Conservation (phyloP, 92 coral and sea anemone species). For the Palythoa grandiflora region DNA sequence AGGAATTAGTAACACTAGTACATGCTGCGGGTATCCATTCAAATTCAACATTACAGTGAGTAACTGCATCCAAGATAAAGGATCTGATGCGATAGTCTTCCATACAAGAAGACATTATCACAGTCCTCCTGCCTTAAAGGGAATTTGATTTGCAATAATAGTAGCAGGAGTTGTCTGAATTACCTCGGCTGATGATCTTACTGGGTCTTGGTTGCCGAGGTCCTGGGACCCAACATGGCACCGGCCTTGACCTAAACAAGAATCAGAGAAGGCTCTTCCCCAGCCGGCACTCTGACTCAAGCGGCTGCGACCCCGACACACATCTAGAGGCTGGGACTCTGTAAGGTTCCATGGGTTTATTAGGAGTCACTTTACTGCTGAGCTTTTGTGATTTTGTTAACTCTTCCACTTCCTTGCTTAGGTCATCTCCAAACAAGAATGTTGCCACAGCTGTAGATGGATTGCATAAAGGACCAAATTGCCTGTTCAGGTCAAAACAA, state of each 20-base stretch:
- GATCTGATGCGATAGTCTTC: constrained; percentile 64
- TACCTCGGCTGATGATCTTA: constrained; percentile 48
- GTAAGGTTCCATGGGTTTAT: constrained; percentile 23
- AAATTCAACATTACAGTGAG: constrained; percentile 63
- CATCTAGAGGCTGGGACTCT: constrained; percentile 52
- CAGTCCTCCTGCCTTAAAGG: constrained; percentile 60
- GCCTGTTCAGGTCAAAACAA: constrained; percentile 62
- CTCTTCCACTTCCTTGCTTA: constrained; percentile 58
- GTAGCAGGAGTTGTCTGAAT: background rate
- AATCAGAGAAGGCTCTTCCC: constrained; percentile 16
- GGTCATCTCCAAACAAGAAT: constrained; percentile 63
- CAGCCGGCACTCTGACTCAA: constrained; percentile 31
- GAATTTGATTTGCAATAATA: constrained; percentile 53
- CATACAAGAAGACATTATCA: constrained; percentile 49
- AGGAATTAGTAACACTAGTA: constrained; percentile 35
- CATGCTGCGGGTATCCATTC: background rate
- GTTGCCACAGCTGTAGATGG: constrained; percentile 58
- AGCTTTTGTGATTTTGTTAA: constrained; percentile 35
- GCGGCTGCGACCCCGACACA: constrained; percentile 51
- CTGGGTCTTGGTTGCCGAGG: constrained; percentile 36
- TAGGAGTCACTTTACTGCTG: constrained; percentile 24
- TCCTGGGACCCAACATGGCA: constrained; percentile 43
- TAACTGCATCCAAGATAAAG: constrained; percentile 65
- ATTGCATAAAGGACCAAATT: constrained; percentile 57
- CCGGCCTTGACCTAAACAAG: constrained; percentile 66